phyloP scores from a whole-genome alignment of 35 echinoderm and acorn worm genomes.

The Stichopus chloronotus region DNA sequence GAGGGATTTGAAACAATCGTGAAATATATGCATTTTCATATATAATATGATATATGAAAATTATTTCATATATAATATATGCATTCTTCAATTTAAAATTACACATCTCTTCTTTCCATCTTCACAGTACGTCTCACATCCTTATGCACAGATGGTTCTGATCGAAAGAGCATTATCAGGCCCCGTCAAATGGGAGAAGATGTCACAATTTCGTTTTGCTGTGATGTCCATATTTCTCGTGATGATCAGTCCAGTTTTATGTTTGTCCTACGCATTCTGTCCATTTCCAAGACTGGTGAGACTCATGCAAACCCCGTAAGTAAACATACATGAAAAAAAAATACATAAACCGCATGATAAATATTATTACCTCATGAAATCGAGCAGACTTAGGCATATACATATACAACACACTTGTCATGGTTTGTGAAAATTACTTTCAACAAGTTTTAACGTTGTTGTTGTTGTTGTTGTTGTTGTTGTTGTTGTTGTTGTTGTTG shows the following conservation, averaged over 20 bases:
- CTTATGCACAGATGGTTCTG: constrained; percentile 24
- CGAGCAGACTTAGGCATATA: too few relatives aligned
- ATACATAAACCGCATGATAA: neutral
- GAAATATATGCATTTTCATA: too few relatives aligned
- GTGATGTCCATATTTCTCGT: neutral
- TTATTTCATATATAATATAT: too few relatives aligned
- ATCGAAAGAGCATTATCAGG: constrained; percentile 31
- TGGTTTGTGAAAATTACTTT: too few relatives aligned
- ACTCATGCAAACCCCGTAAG: constrained; percentile 57
- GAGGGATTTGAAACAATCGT: too few relatives aligned
- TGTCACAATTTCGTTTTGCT: neutral
- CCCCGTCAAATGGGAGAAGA: constrained; percentile 33
- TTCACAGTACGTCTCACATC: constrained; percentile 48
- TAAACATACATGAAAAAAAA: neutral
- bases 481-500: too few relatives aligned
- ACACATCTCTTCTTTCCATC: neutral
- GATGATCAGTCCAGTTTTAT: neutral
- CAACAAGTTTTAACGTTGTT: too few relatives aligned
- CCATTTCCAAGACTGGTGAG: constrained; percentile 30
- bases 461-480: too few relatives aligned
- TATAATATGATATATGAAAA: too few relatives aligned
- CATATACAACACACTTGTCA: too few relatives aligned
- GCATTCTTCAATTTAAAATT: too few relatives aligned
- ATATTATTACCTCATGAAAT: neutral
- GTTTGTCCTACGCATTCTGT: constrained; percentile 29